Base-by-base conservation (phyloP, 2,113 vertebrate genomes). In the Mirounga angustirostris region DNA sequence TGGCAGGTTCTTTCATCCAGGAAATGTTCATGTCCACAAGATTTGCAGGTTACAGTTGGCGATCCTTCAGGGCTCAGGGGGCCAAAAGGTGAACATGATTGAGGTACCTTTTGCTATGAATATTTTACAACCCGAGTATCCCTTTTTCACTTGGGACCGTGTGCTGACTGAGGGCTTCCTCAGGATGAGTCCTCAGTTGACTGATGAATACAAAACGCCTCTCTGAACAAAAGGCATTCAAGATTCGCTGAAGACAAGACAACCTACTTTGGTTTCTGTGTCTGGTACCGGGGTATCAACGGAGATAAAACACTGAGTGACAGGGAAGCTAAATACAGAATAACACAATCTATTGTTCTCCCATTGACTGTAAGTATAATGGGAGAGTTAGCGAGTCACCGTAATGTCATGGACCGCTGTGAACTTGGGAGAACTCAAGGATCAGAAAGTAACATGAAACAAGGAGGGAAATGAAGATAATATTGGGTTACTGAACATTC, bases 391-490 rank as follows among this genome's bases (percentile, higher is more conserved):
- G 98, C 98, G 94, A 98, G 97, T 98, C 98, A 99, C 82, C 2
- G 91, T 98, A 98, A 98, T 99, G 99, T 99, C 99, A 99, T 94
- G 94, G 98, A 98, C 98, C 97, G 98, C 91, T 98, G 97, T 99
- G 99, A 99, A 99, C 99, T 98, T 99, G 98, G 98, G 98, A 99
- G 98, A 98, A 98, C 98, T 98, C 98, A 99, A 99, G 99, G 99
- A 99, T 98, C 99, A 98, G 99, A 98, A 98, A 98, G 99, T 99
- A 99, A 99, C 99, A 99, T 99, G 99, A 99, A 99, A 99, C 99
- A 99, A 99, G 99, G 98, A 99, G 99, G 98, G 99, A 99, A 99
- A 99, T 98, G 98, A 98, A 99, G 99, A 99, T 99, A 99, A 99
- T 99, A 99, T 99, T 99, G 99, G 98, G 99, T 99, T 99, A 99